Conservation (phyloP, 2,113 vertebrate species). For the Hemibagrus wyckioides region DNA sequence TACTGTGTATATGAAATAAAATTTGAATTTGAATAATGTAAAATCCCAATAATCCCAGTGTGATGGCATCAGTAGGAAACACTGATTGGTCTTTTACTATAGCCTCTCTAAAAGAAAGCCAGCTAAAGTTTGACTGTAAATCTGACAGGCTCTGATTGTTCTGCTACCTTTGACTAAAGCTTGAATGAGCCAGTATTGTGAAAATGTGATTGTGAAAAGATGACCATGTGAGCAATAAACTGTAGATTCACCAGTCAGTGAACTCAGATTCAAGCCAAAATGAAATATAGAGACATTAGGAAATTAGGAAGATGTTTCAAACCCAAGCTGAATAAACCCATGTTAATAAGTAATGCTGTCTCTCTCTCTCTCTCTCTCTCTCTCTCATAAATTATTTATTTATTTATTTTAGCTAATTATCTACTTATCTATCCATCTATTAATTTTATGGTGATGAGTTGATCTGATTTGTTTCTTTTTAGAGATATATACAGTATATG, state of each 20-base stretch:
- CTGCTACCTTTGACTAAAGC: constrained; percentile 7
- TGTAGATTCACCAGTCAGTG: background rate
- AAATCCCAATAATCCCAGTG: background rate
- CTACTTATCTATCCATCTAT: too few relatives aligned
- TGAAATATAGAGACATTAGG: too few relatives aligned
- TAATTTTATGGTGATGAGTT: too few relatives aligned
- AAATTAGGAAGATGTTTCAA: background rate
- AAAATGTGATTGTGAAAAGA: background rate
- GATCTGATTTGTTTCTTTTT: too few relatives aligned
- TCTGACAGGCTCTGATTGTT: background rate
- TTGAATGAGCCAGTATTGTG: constrained; percentile 23
- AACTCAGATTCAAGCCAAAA: background rate
- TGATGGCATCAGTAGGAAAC: background rate
- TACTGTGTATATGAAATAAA: too few relatives aligned
- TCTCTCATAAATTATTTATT: too few relatives aligned
- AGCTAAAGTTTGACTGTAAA: constrained; percentile 18
- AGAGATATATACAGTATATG: too few relatives aligned
- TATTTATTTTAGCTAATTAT: too few relatives aligned
- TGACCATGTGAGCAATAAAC: background rate
- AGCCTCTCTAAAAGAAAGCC: background rate
- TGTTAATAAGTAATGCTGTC: too few relatives aligned
- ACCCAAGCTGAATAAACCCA: background rate
- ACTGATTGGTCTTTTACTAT: background rate
- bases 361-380: too few relatives aligned
- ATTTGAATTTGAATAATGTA: background rate